Evolutionary conservation across 2,113 vertebrate species (phyloP).

Genomic region (Elephantulus edwardii): DNA sequence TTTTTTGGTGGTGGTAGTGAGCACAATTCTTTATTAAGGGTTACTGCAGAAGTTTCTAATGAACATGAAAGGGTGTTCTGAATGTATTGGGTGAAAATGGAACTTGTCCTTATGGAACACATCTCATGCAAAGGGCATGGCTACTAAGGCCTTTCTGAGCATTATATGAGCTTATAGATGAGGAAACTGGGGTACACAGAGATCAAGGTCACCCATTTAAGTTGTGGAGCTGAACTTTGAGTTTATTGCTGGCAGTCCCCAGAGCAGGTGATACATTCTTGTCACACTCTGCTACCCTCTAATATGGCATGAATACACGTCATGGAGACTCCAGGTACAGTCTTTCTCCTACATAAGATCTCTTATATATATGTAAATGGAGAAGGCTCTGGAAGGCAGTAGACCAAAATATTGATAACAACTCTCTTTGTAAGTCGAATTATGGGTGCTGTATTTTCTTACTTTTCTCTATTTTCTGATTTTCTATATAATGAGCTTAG

Average conservation of each 20-base stretch:
- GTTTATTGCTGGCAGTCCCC: fast-evolving
- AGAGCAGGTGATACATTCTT: neutral
- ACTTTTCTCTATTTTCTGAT: slow-evolving; percentile 11
- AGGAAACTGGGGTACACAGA: neutral
- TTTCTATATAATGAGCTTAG: neutral
- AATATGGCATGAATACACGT: fast-evolving
- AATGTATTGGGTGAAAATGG: neutral
- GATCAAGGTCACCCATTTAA: neutral
- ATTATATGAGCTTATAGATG: neutral
- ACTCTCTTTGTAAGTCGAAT: neutral
- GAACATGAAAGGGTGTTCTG: neutral
- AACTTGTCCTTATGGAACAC: neutral
- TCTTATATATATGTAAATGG: too few species aligned
- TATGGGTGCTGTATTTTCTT: neutral
- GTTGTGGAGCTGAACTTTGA: neutral
- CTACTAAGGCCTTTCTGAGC: neutral
- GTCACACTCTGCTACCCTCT: neutral
- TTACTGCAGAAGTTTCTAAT: neutral
- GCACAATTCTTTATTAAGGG: neutral
- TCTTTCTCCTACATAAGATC: neutral
- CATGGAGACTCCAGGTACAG: neutral
- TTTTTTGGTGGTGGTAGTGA: too few species aligned
- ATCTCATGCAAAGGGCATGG: neutral
- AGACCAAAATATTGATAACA: neutral
- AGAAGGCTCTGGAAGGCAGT: neutral